Conservation (phyloP, 1,140 invertebrate species). For the Bombus turneri region DNA sequence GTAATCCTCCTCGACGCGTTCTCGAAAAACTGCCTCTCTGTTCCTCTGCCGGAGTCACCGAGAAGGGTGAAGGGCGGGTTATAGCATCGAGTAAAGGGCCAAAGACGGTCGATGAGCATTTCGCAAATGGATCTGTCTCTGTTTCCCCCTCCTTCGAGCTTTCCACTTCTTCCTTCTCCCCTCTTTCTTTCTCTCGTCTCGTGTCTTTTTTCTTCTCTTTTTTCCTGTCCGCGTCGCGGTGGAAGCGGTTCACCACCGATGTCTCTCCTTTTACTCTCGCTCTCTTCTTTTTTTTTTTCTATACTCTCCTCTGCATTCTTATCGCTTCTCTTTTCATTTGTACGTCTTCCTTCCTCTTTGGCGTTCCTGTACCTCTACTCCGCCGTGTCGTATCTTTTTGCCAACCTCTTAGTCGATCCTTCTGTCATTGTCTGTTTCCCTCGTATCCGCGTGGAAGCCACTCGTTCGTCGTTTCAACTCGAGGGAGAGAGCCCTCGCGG, state of each 20-base stretch:
- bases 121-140: slow-evolving; percentile 78
- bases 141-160: slow-evolving; percentile 31
- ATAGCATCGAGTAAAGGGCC: slow-evolving; percentile 56
- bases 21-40: slow-evolving; percentile 70
- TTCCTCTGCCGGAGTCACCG: background rate
- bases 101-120: slow-evolving; percentile 80
- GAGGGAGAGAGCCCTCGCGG: slow-evolving; percentile 28
- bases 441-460: slow-evolving; percentile 7
- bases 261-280: slow-evolving; percentile 17
- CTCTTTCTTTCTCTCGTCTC: background rate
- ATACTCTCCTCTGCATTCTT: slow-evolving; percentile 12
- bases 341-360: slow-evolving; percentile 3
- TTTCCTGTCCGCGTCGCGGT: slow-evolving; percentile 43
- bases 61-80: slow-evolving; percentile 18
- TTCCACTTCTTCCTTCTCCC: slow-evolving; percentile 19
- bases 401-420: slow-evolving; percentile 39
- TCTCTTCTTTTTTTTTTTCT: background rate
- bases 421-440: slow-evolving; percentile 51
- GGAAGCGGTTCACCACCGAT: slow-evolving; percentile 64
- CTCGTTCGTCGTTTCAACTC: slow-evolving; percentile 12
- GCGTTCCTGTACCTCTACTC: background rate
- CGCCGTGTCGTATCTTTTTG: slow-evolving; percentile 2
- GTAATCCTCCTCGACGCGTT: slow-evolving; percentile 79
- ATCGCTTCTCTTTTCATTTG: slow-evolving; percentile 26
- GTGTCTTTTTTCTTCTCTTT: slow-evolving; percentile 14